These are phyloP conservation scores for Echiichthys vipera DNA, from an alignment of 2,797 vertebrate species.

Conservation along the genomic window DNA sequence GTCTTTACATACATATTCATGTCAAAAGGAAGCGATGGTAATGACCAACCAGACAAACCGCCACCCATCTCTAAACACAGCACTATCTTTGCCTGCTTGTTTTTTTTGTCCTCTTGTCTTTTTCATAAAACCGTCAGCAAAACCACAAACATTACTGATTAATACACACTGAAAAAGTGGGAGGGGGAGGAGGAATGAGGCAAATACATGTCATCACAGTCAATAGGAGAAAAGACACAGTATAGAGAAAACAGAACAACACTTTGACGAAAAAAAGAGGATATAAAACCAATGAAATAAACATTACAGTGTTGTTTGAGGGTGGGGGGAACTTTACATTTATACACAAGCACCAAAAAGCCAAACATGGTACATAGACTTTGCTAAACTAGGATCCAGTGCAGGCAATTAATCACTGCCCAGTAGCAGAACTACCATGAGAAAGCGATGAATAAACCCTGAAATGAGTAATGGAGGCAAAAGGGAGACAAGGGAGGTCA, in stretches of 20 bases:
- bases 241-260: conserved; percentile 77
- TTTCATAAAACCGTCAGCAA: conserved; percentile 83
- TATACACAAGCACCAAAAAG: conserved; percentile 87
- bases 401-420: conserved; percentile 65
- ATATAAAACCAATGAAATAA: conserved; percentile 80
- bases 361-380: conserved; percentile 79
- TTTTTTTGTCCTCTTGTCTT: conserved; percentile 55
- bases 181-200: conserved; percentile 56
- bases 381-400: conserved; percentile 67
- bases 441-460: conserved; percentile 38
- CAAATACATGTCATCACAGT: conserved; percentile 83
- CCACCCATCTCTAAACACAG: conserved; percentile 70
- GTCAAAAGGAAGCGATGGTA: conserved; percentile 73
- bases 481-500: conserved; percentile 32
- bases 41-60: conserved; percentile 69
- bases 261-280: conserved; percentile 63
- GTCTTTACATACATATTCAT: conserved; percentile 81
- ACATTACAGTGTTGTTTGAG: conserved; percentile 83
- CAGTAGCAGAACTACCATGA: conserved; percentile 46
- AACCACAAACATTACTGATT: conserved; percentile 85
- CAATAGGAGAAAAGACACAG: conserved; percentile 74
- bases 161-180: conserved; percentile 79
- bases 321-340: conserved; percentile 82
- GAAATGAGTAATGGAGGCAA: conserved; percentile 49
- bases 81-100: conserved; percentile 58